These are phyloP conservation scores for Glossosoma conforme DNA, from an alignment of 1,140 invertebrate genomes.

Conservation along the genomic window DNA sequence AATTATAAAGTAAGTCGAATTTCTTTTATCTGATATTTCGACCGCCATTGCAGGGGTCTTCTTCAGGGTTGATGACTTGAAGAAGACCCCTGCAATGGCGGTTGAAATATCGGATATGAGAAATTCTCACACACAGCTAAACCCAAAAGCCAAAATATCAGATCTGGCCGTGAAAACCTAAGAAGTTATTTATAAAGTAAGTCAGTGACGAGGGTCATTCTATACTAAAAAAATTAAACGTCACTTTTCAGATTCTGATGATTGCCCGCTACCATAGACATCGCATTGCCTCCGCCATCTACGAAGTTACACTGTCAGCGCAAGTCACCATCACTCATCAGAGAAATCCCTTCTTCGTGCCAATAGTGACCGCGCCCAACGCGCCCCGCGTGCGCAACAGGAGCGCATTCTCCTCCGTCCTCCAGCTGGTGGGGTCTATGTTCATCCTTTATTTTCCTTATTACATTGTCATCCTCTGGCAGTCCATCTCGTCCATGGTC, in stretches of 20 bases:
- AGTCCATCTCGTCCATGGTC: conserved; percentile 46
- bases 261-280: conserved; percentile 78
- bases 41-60: no score
- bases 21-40: no score
- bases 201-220: no score
- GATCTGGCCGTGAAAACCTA: no score
- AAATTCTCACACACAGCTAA: no score
- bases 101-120: no score
- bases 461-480: conserved; percentile 67
- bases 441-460: conserved; percentile 69
- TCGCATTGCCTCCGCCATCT: conserved; percentile 77
- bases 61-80: no score
- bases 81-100: no score
- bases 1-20: no score
- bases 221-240: no score
- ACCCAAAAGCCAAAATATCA: no score
- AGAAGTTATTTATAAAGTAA: no score
- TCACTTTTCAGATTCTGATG: conserved; percentile 59
- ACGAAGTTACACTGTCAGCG: conserved; percentile 76
- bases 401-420: conserved; percentile 63
- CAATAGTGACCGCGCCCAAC: conserved; percentile 52
- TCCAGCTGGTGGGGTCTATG: conserved; percentile 66
- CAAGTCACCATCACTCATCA: conserved; percentile 80
- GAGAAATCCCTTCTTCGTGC: conserved; percentile 66
- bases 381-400: conserved; percentile 55